Conservation (phyloP, 1,140 invertebrate genomes). For the Diorhabda sublineata region DNA sequence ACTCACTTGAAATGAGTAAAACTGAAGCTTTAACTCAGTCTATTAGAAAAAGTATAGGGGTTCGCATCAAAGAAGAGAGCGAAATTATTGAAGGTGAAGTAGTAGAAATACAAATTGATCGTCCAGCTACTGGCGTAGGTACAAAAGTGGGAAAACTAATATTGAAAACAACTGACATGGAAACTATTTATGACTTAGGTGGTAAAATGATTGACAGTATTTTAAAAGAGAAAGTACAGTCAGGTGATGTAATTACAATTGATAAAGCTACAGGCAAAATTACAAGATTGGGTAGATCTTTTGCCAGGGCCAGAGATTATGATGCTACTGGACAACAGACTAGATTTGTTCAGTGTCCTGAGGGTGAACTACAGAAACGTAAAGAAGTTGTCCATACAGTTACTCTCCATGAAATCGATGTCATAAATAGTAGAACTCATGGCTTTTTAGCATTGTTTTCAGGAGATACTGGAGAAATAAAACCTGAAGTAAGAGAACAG, state of each 20-base stretch:
- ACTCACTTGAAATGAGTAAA: slow-evolving; percentile 98
- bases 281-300: slow-evolving; percentile 89
- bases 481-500: slow-evolving; percentile 94
- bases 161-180: slow-evolving; percentile 99
- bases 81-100: slow-evolving; percentile 99
- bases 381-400: slow-evolving; percentile 99
- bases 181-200: slow-evolving; percentile 97
- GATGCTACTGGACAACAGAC: slow-evolving; percentile 85
- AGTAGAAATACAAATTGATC: slow-evolving; percentile 94
- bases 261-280: slow-evolving; percentile 98
- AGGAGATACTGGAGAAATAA: slow-evolving; percentile 98
- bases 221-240: slow-evolving; percentile 95
- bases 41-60: slow-evolving; percentile 95
- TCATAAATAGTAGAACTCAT: slow-evolving; percentile 95
- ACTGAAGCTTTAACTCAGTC: slow-evolving; percentile 97
- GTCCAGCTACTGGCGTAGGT: slow-evolving; percentile 86
- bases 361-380: slow-evolving; percentile 97
- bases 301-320: slow-evolving; percentile 93
- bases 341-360: slow-evolving; percentile 96
- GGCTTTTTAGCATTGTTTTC: slow-evolving; percentile 97
- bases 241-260: slow-evolving; percentile 95
- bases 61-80: slow-evolving; percentile 94
- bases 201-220: slow-evolving; percentile 98
- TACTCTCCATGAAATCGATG: slow-evolving; percentile 97
- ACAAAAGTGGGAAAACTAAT: slow-evolving; percentile 91